A percentile compares a stretch with the other conserved stretches of the same genome.
Conservation (phyloP, 2,888 invertebrate species). For the Pseudolycoriella hygida region DNA sequence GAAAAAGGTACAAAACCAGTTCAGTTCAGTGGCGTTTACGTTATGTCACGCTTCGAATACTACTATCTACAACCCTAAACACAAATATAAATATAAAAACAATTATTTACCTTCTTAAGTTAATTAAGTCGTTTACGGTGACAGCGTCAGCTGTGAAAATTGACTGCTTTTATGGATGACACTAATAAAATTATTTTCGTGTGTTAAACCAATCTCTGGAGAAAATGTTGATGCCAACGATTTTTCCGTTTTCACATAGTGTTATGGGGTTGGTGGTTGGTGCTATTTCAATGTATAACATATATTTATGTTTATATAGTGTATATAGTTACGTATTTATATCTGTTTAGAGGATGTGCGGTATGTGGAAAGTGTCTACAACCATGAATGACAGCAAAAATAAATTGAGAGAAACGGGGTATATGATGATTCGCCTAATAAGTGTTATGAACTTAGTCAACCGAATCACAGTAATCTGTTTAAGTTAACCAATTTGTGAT, state of each 20-base stretch:
- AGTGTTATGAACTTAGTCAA: slow-evolving; percentile 2
- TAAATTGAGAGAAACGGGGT: slow-evolving; percentile 2
- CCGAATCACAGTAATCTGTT: neutral
- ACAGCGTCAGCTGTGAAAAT: slow-evolving; percentile 3
- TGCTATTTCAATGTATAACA: neutral
- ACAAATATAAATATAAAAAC: slow-evolving; percentile 1
- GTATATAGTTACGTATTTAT: neutral
- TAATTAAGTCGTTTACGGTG: slow-evolving; percentile 4
- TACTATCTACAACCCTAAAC: too few relatives aligned
- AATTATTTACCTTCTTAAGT: slow-evolving; percentile 1
- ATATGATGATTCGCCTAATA: slow-evolving; percentile 4
- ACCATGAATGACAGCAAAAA: slow-evolving; percentile 4
- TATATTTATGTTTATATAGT: neutral
- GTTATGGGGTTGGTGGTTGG: too few relatives aligned
- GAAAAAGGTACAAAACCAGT: too few relatives aligned
- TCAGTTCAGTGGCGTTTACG: too few relatives aligned
- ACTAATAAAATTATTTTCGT: slow-evolving; percentile 4
- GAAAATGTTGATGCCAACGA: neutral
- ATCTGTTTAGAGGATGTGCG: neutral
- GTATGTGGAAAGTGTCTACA: neutral
- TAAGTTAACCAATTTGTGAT: neutral
- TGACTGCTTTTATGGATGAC: slow-evolving; percentile 1
- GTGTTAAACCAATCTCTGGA: slow-evolving; percentile 3
- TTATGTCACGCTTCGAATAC: too few relatives aligned
- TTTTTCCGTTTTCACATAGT: neutral